Conservation (phyloP, 2,797 vertebrate species). For the Phrynocephalus guinanensis region DNA sequence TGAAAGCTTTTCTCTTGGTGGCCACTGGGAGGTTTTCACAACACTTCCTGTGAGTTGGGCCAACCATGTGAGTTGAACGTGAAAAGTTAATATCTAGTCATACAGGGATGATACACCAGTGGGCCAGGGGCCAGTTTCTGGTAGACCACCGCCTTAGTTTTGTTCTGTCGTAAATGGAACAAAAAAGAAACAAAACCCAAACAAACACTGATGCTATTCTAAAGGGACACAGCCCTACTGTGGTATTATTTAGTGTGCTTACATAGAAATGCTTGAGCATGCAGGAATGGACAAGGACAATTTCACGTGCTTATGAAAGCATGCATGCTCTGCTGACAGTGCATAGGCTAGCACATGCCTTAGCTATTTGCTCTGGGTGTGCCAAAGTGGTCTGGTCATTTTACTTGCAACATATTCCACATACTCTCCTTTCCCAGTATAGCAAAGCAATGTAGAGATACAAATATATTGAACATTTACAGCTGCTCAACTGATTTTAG, state of each 20-base stretch:
- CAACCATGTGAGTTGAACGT: neutral
- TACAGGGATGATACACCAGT: neutral
- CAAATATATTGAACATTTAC: neutral
- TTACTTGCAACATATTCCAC: neutral
- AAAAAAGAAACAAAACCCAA: neutral
- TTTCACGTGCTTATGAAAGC: neutral
- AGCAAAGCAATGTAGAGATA: neutral
- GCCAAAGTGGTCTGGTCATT: neutral
- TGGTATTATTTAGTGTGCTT: neutral
- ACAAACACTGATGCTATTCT: neutral
- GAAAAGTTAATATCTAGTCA: neutral
- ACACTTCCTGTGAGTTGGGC: slow-evolving; percentile 44
- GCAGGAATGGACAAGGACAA: neutral
- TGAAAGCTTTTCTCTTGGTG: neutral
- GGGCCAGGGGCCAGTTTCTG: neutral
- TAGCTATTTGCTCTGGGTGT: neutral
- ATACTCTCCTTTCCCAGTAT: neutral
- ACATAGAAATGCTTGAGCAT: neutral
- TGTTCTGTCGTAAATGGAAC: neutral
- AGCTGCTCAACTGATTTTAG: neutral
- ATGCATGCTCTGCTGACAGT: neutral
- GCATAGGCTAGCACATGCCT: neutral
- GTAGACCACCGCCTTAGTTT: neutral
- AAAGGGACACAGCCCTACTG: neutral
- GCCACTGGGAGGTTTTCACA: neutral